Evolutionary conservation across 2,113 vertebrate species (phyloP), one percentile per base, ranked within the genome.

Genomic region (Mobula hypostoma): DNA sequence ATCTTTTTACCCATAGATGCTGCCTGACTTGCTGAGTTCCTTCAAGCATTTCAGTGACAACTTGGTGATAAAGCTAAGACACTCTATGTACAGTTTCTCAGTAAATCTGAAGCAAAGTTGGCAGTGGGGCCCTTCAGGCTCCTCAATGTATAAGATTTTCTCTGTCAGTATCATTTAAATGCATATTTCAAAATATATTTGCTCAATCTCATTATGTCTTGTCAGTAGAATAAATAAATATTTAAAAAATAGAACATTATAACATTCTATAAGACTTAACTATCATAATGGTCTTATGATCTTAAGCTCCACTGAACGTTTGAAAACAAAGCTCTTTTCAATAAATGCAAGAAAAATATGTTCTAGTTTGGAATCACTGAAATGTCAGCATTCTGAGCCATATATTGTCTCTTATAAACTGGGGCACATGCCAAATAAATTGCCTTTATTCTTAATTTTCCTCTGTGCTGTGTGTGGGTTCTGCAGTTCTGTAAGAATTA

Each of bases 401-500:
- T 74, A 24, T 48, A 56, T 29, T 29, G 24, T 21, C 40, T 93
- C 70, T 66, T 36, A 93, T 74, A 76, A 93, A 76, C 91, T 76
- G 36, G 48, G 40, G 40, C 21, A 74, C 19, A 48, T 76, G 70
- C 68, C 24, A 68, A 5, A 93, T 74, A 93, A 93, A 93, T 74
- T 56, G 21, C 14, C 40, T 74, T 93, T 56, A 56, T 74, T 76
- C 40, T 24, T 27, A 76, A 29, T 93, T 76, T 74, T 27, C 21
- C 74, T 21, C 36, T 48, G 40, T 93, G n/a, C 66, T 66, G 5
- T 66, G 85, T 90, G 61, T 66, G n/a, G 2, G 91, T 76, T 93
- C 40, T 74, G 68, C 68, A 93, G 24, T 56, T 93, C 70, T 93
- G 91, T 24, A 27, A 93, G 91, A 56, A 74, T 93, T 74, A 93